Evolutionary conservation across 2,888 invertebrate genomes (phyloP).

Genomic region (Sepiola atlantica): DNA sequence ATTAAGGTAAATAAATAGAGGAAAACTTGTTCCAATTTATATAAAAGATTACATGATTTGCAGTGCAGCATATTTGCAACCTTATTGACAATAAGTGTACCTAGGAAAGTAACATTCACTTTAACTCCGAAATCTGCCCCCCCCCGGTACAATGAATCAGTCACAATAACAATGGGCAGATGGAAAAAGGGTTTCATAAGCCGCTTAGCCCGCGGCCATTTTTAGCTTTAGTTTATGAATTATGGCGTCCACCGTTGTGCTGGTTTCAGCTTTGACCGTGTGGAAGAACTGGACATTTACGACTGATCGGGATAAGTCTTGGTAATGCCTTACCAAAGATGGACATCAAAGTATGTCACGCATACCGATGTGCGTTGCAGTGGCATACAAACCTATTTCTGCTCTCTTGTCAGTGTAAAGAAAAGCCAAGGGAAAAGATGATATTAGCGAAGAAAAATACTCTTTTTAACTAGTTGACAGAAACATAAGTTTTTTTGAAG

Average conservation of each 20-base stretch:
- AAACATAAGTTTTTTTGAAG: neutral
- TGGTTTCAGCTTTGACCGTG: neutral
- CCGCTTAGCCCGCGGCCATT: neutral
- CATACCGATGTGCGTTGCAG: neutral
- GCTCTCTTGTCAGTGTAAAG: neutral
- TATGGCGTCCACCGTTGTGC: neutral
- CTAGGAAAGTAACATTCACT: neutral
- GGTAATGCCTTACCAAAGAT: neutral
- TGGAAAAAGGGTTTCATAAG: neutral
- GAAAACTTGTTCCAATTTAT: no score
- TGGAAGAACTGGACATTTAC: constrained; percentile 2
- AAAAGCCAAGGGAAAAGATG: neutral
- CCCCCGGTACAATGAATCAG: neutral
- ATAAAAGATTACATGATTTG: no score
- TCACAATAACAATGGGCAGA: neutral
- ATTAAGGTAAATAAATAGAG: no score
- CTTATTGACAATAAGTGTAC: neutral
- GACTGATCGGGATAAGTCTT: neutral
- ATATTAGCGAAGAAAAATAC: neutral
- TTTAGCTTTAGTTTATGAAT: neutral
- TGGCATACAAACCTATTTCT: neutral
- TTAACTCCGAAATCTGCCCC: neutral
- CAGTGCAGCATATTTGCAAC: neutral
- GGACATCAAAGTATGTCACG: constrained; percentile 16
- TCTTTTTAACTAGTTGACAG: neutral